Conservation (phyloP, 1,140 invertebrate species). For the Formica selysi region DNA sequence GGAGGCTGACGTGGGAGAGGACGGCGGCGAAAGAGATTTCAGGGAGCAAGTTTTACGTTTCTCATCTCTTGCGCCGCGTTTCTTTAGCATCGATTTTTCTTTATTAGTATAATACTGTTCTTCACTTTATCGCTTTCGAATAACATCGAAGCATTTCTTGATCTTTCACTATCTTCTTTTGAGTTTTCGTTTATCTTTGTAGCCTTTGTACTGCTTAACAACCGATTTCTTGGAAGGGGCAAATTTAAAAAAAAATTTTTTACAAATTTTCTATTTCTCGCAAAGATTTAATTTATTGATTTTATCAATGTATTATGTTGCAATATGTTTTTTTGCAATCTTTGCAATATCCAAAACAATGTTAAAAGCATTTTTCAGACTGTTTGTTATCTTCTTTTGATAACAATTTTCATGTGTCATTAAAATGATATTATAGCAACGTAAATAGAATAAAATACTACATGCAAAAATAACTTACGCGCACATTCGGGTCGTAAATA, state of each 20-base stretch:
- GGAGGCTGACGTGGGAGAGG: not conserved
- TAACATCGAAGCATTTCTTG: not conserved
- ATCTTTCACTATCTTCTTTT: not conserved
- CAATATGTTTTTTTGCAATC: not conserved
- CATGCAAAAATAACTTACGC: slow-evolving; percentile 28
- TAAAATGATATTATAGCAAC: slow-evolving; percentile 14
- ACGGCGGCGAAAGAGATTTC: slow-evolving; percentile 16
- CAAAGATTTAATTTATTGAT: no score
- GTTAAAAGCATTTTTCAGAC: not conserved
- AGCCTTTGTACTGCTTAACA: no score
- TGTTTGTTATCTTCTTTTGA: not conserved
- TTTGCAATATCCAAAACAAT: not conserved
- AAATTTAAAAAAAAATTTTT: no score
- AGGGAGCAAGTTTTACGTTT: not conserved
- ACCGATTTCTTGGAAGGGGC: no score
- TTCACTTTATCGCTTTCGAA: not conserved
- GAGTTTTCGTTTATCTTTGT: not conserved
- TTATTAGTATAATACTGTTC: not conserved
- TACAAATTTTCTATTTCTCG: not conserved
- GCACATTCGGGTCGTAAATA: slow-evolving; percentile 22
- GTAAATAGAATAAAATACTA: not conserved
- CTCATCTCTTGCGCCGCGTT: not conserved
- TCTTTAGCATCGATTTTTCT: not conserved
- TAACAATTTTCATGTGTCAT: not conserved
- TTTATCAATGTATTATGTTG: not conserved